These are phyloP conservation scores for Papilio dardanus DNA, from an alignment of 1,140 invertebrate species.

Conservation along the genomic window DNA sequence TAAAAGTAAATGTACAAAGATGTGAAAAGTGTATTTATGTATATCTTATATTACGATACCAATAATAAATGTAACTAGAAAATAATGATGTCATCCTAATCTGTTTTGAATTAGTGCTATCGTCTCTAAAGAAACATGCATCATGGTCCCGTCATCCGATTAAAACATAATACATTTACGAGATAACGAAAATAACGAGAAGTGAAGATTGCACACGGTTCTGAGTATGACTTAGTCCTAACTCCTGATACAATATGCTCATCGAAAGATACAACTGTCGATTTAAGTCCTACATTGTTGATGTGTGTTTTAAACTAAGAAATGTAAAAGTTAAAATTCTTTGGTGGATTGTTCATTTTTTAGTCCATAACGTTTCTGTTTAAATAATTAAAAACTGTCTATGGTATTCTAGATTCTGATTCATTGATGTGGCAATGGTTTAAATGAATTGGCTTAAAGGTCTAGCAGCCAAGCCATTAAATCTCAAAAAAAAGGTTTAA, in stretches of 20 bases:
- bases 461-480: too few species aligned
- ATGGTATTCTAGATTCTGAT: background rate
- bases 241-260: background rate
- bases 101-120: background rate
- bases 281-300: background rate
- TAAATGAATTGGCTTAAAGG: too few species aligned
- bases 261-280: background rate
- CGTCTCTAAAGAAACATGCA: background rate
- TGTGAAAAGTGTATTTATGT: too few species aligned
- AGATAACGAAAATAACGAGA: background rate
- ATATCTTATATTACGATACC: too few species aligned
- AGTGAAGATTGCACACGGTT: background rate
- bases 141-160: background rate
- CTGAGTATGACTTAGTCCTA: too few species aligned
- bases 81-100: slow-evolving; percentile 4
- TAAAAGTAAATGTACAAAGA: too few species aligned
- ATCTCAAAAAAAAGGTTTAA: background rate
- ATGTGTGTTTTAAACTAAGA: too few species aligned
- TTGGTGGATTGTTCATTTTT: too few species aligned
- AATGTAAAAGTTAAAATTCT: too few species aligned
- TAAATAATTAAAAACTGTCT: background rate
- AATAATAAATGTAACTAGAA: background rate
- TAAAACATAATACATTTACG: background rate
- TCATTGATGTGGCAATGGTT: background rate
- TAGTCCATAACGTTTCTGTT: too few species aligned